Conservation (phyloP, 2,888 invertebrate genomes). For the Drosophila peninsularis region DNA sequence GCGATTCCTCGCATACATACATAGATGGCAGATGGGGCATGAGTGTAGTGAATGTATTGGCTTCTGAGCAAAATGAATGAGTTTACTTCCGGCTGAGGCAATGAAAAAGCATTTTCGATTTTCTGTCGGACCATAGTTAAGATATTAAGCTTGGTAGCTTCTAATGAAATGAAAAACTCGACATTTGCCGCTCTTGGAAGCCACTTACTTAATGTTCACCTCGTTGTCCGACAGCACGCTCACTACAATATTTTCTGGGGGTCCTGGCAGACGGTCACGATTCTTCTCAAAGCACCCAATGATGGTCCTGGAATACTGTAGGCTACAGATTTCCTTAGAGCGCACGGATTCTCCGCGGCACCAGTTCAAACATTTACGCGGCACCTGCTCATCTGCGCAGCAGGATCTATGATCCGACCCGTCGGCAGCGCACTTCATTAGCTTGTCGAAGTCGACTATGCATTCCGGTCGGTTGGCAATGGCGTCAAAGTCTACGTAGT, state of each 20-base stretch:
- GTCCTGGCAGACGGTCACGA: conserved; percentile 91
- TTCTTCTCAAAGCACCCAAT: conserved; percentile 93
- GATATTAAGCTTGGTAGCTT: conserved; percentile 51
- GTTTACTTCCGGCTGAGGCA: conserved; percentile 63
- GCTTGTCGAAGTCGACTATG: conserved; percentile 92
- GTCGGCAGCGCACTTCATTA: conserved; percentile 94
- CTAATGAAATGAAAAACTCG: conserved; percentile 39
- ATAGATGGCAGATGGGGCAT: conserved; percentile 5
- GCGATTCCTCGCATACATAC: conserved; percentile 6
- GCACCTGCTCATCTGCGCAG: conserved; percentile 92
- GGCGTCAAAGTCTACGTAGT: conserved; percentile 92
- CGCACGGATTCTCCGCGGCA: conserved; percentile 91
- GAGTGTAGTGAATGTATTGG: conserved; percentile 76
- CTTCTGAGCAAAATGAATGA: conserved; percentile 68
- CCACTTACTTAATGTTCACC: conserved; percentile 85
- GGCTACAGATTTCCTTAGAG: conserved; percentile 88
- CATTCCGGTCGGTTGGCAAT: conserved; percentile 93
- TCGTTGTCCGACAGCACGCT: conserved; percentile 87
- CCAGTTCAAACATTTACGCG: conserved; percentile 92
- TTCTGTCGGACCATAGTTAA: conserved; percentile 41
- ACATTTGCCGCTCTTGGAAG: not conserved
- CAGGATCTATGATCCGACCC: conserved; percentile 93
- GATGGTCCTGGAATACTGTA: conserved; percentile 90
- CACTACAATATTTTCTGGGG: conserved; percentile 89
- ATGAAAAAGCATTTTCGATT: conserved; percentile 53